Conservation (phyloP, 1,140 invertebrate genomes). For the Anastrepha obliqua region DNA sequence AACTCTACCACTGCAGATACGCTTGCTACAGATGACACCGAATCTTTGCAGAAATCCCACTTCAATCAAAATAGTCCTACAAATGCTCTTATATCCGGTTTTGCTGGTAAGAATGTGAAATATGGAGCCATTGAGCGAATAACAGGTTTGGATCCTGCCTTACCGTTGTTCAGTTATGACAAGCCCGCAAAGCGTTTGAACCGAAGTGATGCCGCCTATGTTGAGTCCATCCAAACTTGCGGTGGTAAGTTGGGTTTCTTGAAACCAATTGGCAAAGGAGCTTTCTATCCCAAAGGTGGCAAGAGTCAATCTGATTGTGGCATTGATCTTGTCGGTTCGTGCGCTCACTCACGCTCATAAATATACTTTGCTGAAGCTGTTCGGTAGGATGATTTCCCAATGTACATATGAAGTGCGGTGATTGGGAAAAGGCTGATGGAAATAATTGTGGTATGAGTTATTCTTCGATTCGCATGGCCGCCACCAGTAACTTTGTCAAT, state of each 20-base stretch:
- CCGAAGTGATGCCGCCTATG: conserved; percentile 70
- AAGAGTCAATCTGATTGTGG: conserved; percentile 77
- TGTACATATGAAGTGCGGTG: conserved; percentile 57
- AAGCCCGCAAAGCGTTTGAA: conserved; percentile 69
- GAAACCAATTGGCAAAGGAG: conserved; percentile 74
- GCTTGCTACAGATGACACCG: background rate
- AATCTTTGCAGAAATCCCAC: conserved; percentile 2
- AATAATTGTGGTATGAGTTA: conserved; percentile 60
- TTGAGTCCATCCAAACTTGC: conserved; percentile 77
- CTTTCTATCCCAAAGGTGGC: conserved; percentile 78
- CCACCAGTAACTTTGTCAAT: conserved; percentile 55
- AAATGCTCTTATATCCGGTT: conserved; percentile 75
- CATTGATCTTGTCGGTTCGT: conserved; percentile 62
- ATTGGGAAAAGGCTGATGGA: conserved; percentile 55
- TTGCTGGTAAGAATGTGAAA: conserved; percentile 74
- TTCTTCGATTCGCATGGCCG: conserved; percentile 62
- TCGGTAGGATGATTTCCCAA: conserved; percentile 58
- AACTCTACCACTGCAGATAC: conserved; percentile 47
- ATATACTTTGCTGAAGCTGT: conserved; percentile 66
- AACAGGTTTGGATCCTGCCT: conserved; percentile 75
- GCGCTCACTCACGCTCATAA: conserved; percentile 67
- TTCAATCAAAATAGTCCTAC: conserved; percentile 50
- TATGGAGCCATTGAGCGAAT: conserved; percentile 67
- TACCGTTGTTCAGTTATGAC: too few species aligned
- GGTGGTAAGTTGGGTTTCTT: conserved; percentile 75